Base-by-base conservation (phyloP, 1,140 invertebrate genomes). In the Aleiodes sp. region DNA sequence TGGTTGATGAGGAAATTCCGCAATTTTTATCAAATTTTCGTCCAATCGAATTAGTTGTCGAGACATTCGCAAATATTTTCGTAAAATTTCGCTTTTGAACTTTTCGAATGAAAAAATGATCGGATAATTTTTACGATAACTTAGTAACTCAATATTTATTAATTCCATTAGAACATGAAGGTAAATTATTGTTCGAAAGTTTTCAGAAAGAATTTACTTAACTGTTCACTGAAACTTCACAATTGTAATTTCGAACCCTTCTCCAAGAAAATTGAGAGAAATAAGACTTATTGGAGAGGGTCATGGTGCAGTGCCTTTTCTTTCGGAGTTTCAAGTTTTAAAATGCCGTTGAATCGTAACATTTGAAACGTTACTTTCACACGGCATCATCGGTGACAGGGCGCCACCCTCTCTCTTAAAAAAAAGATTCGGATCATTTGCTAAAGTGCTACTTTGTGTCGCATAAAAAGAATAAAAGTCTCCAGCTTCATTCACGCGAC, bases 361-460 rank as follows among this genome's bases (percentile, higher is more conserved):
- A 52, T 52, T 52, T 52, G 46, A 52, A 21, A 24, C 46, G 19
- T 21, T 24, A 52, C 46, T 52, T 52, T 52, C 46, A 52, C 46
- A 52, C 46, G 46, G 46, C n/a, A 52, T 52, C 46, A 52, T 52
- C 14, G 26, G 26, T 31, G 28, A 59, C 56, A 59, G 56, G 8
- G 2, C 28, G n/a, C 28, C 56, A 7, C 26, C 2, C 2, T 1
- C 28, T 31, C 28, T 31, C 56, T 33, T 33, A 33, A 33, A 33
- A 59, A 8, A 46, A 46, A 56, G 84, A 81, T 83, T 84, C 82
- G 84, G 82, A 79, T 85, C 84, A 85, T 84, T 85, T 85, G 83
- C 81, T 79, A 85, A 83, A 85, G 84, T 85, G 84, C 84, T 84
- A 85, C 83, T 85, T 85, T 84, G 81, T 85, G 84, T 84, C 80